These are phyloP conservation scores for Tor tambroides DNA, from an alignment of 2,113 vertebrate genomes.

Conservation along the genomic window DNA sequence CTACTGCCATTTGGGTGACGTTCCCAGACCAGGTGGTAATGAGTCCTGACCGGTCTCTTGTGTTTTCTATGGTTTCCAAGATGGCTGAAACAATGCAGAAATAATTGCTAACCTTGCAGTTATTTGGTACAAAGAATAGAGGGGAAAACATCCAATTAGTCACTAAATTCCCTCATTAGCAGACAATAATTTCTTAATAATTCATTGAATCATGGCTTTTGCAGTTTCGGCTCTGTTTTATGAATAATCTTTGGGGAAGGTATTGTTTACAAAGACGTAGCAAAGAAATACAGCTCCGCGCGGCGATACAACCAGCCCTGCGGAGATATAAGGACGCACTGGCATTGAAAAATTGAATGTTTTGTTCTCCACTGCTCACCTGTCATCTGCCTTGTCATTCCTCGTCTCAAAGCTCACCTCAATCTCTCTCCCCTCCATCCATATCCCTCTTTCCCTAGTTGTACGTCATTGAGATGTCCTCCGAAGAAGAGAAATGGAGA, in stretches of 20 bases:
- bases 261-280: constrained; percentile 48
- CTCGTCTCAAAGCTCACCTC: constrained; percentile 40
- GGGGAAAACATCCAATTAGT: constrained; percentile 5
- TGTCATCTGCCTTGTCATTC: constrained; percentile 51
- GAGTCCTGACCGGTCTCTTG: constrained; percentile 26
- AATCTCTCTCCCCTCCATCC: constrained; percentile 21
- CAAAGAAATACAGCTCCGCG: constrained; percentile 13
- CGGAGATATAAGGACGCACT: constrained; percentile 50
- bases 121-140: constrained; percentile 11
- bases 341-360: constrained; percentile 56
- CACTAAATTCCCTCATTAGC: constrained; percentile 20
- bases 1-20: constrained; percentile 14
- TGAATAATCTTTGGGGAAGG: constrained; percentile 37
- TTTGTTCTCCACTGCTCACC: constrained; percentile 55
- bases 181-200: constrained; percentile 38
- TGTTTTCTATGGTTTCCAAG: neutral
- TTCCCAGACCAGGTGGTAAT: constrained; percentile 34
- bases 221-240: neutral
- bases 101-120: constrained; percentile 33
- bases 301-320: constrained; percentile 2
- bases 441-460: neutral
- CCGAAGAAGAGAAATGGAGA: constrained; percentile 28
- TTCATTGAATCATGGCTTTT: constrained; percentile 20
- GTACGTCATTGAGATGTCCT: constrained; percentile 47
- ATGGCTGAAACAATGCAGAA: constrained; percentile 29